phyloP scores from a whole-genome alignment of 1,140 invertebrate genomes.

The Notospermus geniculatus region DNA sequence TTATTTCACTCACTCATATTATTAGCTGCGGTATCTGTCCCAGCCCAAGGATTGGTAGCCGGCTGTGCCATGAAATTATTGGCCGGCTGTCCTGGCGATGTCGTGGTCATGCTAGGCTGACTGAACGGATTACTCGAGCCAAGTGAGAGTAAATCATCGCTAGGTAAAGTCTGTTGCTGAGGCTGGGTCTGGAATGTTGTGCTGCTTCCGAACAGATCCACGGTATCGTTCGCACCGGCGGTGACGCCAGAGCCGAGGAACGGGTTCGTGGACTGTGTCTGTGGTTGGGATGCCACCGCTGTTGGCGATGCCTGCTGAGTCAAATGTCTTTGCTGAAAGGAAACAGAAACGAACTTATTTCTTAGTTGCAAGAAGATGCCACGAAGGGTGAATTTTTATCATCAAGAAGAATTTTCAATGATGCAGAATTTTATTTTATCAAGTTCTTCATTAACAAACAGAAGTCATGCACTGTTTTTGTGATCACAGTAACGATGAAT shows the following conservation, averaged over 20 bases:
- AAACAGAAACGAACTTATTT: background rate
- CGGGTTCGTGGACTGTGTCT: constrained; percentile 71
- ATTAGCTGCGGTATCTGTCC: background rate
- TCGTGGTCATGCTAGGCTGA: constrained; percentile 66
- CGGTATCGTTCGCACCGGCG: constrained; percentile 26
- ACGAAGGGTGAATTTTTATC: too few relatives aligned
- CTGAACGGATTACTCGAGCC: constrained; percentile 32
- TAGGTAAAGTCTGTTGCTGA: constrained; percentile 71
- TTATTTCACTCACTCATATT: background rate
- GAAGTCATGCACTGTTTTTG: too few relatives aligned
- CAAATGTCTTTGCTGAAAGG: background rate
- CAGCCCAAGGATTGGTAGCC: constrained; percentile 9
- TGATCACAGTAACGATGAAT: too few relatives aligned
- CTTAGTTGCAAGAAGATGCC: too few relatives aligned
- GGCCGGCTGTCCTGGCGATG: constrained; percentile 24
- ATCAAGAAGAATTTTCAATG: too few relatives aligned
- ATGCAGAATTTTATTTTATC: too few relatives aligned
- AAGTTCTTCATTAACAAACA: too few relatives aligned
- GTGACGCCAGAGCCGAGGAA: constrained; percentile 66
- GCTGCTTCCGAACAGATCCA: constrained; percentile 41
- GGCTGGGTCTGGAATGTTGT: constrained; percentile 33
- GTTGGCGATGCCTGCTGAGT: constrained; percentile 1
- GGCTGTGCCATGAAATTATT: background rate
- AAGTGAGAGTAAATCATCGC: constrained; percentile 84
- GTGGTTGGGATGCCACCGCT: background rate